Conservation (phyloP, 2,113 vertebrate genomes). For the Mugil cephalus region DNA sequence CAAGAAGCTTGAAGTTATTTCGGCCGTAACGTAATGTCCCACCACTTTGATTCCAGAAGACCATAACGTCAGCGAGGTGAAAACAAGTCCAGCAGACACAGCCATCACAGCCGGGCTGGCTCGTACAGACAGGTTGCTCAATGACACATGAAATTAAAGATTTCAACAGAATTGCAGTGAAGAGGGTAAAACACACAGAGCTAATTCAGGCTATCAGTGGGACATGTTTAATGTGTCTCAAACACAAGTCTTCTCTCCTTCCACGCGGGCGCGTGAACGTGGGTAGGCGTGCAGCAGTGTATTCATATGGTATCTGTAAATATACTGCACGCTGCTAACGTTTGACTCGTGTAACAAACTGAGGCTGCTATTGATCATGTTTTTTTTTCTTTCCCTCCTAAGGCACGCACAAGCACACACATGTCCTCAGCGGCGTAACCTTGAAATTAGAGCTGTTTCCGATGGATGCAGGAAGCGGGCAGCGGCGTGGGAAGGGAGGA, state of each 20-base stretch:
- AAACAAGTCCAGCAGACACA: conserved; percentile 53
- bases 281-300: not conserved
- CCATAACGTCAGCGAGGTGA: conserved; percentile 64
- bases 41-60: conserved; percentile 60
- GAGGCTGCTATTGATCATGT: conserved; percentile 46
- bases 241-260: conserved; percentile 29
- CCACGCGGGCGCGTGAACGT: conserved; percentile 10
- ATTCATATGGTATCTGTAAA: not conserved
- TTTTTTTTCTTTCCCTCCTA: conserved; percentile 5
- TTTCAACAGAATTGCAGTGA: conserved; percentile 67
- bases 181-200: conserved; percentile 74
- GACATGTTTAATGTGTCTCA: conserved; percentile 59
- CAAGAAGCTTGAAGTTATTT: conserved; percentile 55
- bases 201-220: conserved; percentile 72
- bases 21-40: conserved; percentile 53
- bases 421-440: conserved; percentile 65
- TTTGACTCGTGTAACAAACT: conserved; percentile 34
- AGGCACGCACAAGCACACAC: conserved; percentile 7
- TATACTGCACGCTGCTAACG: not conserved
- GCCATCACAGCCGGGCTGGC: conserved; percentile 50
- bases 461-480: conserved; percentile 55
- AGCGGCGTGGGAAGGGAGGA: conserved; percentile 30
- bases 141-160: conserved; percentile 85
- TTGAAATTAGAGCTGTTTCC: conserved; percentile 76
- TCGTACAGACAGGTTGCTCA: conserved; percentile 79